These are phyloP conservation scores for Anthonomus grandis DNA, from an alignment of 1,140 invertebrate species.

Conservation along the genomic window DNA sequence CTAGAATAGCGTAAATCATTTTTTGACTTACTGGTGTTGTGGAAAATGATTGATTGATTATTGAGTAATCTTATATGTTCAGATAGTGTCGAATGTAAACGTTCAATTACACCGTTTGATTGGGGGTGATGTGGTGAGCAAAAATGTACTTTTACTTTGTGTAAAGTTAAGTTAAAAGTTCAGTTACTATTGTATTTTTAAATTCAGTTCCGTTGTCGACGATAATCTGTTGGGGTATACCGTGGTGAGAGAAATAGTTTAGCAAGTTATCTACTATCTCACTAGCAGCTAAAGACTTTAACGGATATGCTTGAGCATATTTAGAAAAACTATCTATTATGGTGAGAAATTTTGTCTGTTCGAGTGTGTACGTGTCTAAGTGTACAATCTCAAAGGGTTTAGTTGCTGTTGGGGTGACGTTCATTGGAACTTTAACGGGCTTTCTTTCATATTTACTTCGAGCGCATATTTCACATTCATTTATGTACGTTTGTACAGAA, in stretches of 20 bases:
- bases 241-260: too few relatives aligned
- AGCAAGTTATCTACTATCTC: conserved; percentile 27
- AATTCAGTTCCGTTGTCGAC: conserved; percentile 34
- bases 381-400: not conserved
- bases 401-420: not conserved
- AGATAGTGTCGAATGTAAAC: conserved; percentile 28
- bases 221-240: conserved; percentile 29
- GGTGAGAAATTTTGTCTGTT: not conserved
- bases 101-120: conserved; percentile 42
- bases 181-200: conserved; percentile 30
- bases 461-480: conserved; percentile 18
- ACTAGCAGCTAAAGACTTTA: conserved; percentile 12
- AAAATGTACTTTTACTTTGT: conserved; percentile 42
- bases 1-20: not conserved
- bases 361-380: not conserved
- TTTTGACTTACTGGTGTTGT: conserved; percentile 6
- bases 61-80: conserved; percentile 40
- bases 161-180: conserved; percentile 32
- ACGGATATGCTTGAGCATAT: conserved; percentile 23
- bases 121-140: conserved; percentile 42
- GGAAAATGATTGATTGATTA: conserved; percentile 28
- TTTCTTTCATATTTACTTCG: conserved; percentile 1
- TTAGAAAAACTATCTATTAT: conserved; percentile 13
- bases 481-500: conserved; percentile 18
- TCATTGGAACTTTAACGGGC: conserved; percentile 13